A percentile compares a stretch with the other conserved stretches of the same genome.
These are phyloP conservation scores for Cnemophilus loriae DNA, from an alignment of 2,113 vertebrate species.

Conservation along the genomic window DNA sequence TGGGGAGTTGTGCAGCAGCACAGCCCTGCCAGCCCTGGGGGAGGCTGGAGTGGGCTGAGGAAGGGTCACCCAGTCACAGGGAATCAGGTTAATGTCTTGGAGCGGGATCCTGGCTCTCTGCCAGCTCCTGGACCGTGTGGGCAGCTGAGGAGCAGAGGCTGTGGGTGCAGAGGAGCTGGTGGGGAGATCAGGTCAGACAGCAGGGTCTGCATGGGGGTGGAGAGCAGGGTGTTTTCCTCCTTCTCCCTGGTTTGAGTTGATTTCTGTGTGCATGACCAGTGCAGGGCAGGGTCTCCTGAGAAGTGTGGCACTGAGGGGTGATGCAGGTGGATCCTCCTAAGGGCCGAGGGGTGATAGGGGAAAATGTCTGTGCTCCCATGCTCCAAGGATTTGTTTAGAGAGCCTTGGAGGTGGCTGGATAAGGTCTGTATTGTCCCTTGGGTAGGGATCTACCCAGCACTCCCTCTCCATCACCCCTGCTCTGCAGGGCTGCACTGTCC, in stretches of 20 bases:
- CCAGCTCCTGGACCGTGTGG: fast-evolving
- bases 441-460: neutral
- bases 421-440: neutral
- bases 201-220: neutral
- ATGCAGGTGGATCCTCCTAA: neutral
- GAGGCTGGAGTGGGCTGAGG: neutral
- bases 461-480: neutral
- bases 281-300: neutral
- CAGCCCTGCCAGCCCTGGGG: neutral
- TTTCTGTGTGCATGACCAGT: neutral
- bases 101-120: neutral
- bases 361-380: neutral
- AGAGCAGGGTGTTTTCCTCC: neutral
- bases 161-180: neutral
- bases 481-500: neutral
- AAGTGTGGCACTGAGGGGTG: neutral
- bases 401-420: neutral
- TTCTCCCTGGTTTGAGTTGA: neutral
- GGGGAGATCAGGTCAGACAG: neutral
- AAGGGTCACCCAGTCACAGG: neutral
- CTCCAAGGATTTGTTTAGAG: neutral
- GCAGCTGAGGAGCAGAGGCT: neutral
- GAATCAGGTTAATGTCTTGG: neutral
- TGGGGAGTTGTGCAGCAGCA: neutral
- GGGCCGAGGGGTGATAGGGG: neutral